A percentile compares a stretch with the other conserved stretches of the same genome.
These are phyloP conservation scores for Magallana nippona DNA, from an alignment of 2,888 invertebrate genomes.

Conservation along the genomic window DNA sequence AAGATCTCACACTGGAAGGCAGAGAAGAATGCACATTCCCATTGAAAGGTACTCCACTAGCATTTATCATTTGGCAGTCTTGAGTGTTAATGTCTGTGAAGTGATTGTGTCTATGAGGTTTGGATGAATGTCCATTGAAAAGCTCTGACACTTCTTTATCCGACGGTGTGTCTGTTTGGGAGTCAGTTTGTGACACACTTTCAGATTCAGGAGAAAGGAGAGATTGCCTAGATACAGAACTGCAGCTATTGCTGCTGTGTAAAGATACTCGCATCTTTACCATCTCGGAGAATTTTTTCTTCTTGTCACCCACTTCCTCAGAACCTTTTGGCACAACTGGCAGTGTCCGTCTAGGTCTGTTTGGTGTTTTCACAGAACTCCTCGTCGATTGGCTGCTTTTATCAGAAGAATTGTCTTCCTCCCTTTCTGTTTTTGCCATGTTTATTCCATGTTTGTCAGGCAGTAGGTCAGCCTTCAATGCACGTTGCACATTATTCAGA, in stretches of 20 bases:
- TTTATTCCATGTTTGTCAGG: conserved; percentile 35
- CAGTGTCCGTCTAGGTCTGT: conserved; percentile 62
- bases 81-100: not conserved
- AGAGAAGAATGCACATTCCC: conserved; percentile 43
- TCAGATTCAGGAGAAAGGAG: conserved; percentile 42
- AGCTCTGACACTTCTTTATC: conserved; percentile 63
- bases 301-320: conserved; percentile 64
- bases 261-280: conserved; percentile 63
- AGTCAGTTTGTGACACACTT: conserved; percentile 42
- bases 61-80: conserved; percentile 12
- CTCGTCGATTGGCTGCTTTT: conserved; percentile 35
- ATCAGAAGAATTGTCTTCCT: conserved; percentile 37
- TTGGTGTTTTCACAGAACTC: conserved; percentile 41
- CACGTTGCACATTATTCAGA: not conserved
- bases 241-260: conserved; percentile 57
- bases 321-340: conserved; percentile 62
- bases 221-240: conserved; percentile 56
- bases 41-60: not conserved
- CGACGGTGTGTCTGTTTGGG: conserved; percentile 57
- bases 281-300: conserved; percentile 68
- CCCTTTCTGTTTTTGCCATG: conserved; percentile 33
- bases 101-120: not conserved
- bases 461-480: conserved; percentile 22
- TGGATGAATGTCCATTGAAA: conserved; percentile 37
- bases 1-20: conserved; percentile 57